Percentiles rank a stretch among this genome's conserved stretches.
phyloP scores from a whole-genome alignment of 2,797 vertebrate genomes.

The Sebastes wilsoni region DNA sequence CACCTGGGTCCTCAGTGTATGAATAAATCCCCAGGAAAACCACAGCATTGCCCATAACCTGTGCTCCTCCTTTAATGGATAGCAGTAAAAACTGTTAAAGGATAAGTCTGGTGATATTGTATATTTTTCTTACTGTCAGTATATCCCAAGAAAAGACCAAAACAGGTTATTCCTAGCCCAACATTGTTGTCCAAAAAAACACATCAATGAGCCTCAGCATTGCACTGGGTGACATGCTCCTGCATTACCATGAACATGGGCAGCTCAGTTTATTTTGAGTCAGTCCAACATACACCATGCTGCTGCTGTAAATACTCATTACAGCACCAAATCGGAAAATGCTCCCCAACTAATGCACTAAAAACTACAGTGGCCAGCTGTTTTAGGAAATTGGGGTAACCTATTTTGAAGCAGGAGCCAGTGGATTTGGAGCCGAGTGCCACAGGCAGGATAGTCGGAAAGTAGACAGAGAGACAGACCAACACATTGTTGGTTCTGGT shows the following conservation, averaged over 20 bases:
- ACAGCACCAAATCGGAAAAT: not conserved
- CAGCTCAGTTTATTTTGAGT: not conserved
- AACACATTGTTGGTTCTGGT: not conserved
- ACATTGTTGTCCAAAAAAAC: not conserved
- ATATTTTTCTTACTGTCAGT: not conserved
- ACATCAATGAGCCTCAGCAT: not conserved
- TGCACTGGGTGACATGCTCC: not conserved
- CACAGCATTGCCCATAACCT: not conserved
- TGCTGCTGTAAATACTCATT: constrained; percentile 3
- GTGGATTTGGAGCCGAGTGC: not conserved
- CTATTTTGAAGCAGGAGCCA: not conserved
- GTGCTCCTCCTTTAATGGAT: not conserved
- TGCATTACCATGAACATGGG: not conserved
- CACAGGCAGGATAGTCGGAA: not conserved
- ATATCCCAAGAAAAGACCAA: not conserved
- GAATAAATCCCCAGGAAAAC: constrained; percentile 4
- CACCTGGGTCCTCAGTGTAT: not conserved
- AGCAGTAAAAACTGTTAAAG: not conserved
- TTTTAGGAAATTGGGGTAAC: not conserved
- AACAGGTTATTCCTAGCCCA: not conserved
- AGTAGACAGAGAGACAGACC: not conserved
- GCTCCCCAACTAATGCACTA: not conserved
- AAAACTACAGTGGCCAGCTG: not conserved
- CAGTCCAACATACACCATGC: not conserved
- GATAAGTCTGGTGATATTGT: not conserved